Conservation (phyloP, 2,888 invertebrate genomes). For the Phortica okadai region DNA sequence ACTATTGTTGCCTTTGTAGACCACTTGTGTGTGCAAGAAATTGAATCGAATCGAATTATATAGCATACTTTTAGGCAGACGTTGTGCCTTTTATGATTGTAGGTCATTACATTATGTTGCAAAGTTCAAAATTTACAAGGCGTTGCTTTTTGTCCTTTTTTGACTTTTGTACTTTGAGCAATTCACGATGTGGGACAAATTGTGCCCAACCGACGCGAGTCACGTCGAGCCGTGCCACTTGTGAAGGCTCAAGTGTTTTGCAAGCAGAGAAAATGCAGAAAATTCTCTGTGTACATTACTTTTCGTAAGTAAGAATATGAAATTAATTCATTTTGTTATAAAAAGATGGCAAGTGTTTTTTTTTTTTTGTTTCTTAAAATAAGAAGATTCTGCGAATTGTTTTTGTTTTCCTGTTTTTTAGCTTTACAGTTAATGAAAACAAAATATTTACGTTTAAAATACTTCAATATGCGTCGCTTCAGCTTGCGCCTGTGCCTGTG, state of each 20-base stretch:
- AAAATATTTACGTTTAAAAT: constrained; percentile 6
- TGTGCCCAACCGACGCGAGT: neutral
- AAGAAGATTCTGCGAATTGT: neutral
- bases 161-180: constrained; percentile 47
- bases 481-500: neutral
- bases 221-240: too few relatives aligned
- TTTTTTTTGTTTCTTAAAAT: constrained; percentile 5
- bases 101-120: neutral
- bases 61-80: neutral
- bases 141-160: constrained; percentile 31
- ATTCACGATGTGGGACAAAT: neutral
- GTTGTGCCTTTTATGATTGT: neutral
- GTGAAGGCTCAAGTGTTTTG: too few relatives aligned
- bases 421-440: neutral
- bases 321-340: neutral
- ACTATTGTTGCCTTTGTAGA: constrained; percentile 19
- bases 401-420: neutral
- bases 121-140: neutral
- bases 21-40: constrained; percentile 22
- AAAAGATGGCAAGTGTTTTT: constrained; percentile 39
- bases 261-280: too few relatives aligned
- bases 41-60: constrained; percentile 27
- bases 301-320: neutral
- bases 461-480: neutral
- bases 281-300: too few relatives aligned